Conservation (phyloP, 2,888 invertebrate species). For the Nomada ruficornis region DNA sequence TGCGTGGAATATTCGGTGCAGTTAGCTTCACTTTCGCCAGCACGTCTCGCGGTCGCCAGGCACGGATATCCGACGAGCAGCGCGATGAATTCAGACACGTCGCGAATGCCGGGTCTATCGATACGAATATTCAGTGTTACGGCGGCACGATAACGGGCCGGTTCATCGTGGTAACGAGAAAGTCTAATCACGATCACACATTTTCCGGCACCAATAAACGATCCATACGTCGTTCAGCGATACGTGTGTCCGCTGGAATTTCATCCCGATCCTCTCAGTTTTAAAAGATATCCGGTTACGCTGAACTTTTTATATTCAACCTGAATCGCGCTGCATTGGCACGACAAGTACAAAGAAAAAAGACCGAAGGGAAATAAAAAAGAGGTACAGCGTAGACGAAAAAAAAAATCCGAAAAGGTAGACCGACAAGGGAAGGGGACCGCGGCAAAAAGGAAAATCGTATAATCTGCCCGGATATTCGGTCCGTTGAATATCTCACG, state of each 20-base stretch:
- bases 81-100: conserved; percentile 6
- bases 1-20: not conserved
- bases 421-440: not conserved
- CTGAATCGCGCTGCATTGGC: not conserved
- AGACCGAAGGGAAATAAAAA: not conserved
- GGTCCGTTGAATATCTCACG: conserved; percentile 73
- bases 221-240: conserved; percentile 14
- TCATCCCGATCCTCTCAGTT: not conserved
- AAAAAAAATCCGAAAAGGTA: not conserved
- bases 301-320: conserved; percentile 9
- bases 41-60: not conserved
- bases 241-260: not conserved
- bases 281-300: conserved; percentile 29
- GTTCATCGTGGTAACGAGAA: conserved; percentile 1
- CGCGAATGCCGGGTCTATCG: conserved; percentile 2
- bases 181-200: conserved; percentile 11
- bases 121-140: conserved; percentile 16
- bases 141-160: not conserved
- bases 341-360: not conserved
- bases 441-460: conserved; percentile 65
- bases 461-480: conserved; percentile 72
- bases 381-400: not conserved
- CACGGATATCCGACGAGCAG: not conserved
- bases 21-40: not conserved
- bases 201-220: conserved; percentile 34